Percentiles rank a stretch among this genome's conserved stretches.
Evolutionary conservation across 2,888 invertebrate species (phyloP).

Genomic region (Platycheirus rosarum): DNA sequence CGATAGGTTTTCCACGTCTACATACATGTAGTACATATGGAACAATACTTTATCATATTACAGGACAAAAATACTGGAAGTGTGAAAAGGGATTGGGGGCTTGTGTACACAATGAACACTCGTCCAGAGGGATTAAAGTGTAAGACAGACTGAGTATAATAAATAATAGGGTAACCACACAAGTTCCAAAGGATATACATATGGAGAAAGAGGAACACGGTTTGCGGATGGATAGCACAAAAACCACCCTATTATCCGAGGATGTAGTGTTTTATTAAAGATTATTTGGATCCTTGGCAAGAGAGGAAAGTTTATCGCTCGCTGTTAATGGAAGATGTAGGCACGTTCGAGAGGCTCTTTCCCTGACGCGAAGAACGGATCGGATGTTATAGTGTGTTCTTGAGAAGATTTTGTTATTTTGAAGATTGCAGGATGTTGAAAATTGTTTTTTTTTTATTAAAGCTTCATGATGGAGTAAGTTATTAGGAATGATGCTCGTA

Average conservation of each 20-base stretch:
- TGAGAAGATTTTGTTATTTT: conserved; percentile 57
- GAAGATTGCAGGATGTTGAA: conserved; percentile 7
- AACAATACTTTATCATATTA: conserved; percentile 48
- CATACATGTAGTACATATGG: background rate
- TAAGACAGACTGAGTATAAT: conserved; percentile 49
- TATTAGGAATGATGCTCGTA: conserved; percentile 53
- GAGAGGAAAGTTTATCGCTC: conserved; percentile 44
- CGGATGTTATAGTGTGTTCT: conserved; percentile 24
- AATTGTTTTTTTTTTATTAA: conserved; percentile 33
- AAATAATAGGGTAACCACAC: conserved; percentile 51
- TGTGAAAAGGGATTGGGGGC: background rate
- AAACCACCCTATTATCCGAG: conserved; percentile 5
- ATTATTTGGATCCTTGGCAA: conserved; percentile 59
- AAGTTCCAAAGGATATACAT: conserved; percentile 5
- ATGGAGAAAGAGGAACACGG: background rate
- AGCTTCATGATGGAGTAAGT: conserved; percentile 49
- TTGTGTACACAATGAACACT: background rate
- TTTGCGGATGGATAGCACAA: background rate
- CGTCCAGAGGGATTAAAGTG: conserved; percentile 37
- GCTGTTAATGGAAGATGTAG: conserved; percentile 29
- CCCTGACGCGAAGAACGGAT: conserved; percentile 17
- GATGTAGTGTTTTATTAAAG: conserved; percentile 63
- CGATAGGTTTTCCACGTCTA: background rate
- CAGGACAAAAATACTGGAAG: conserved; percentile 35
- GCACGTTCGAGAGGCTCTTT: conserved; percentile 26